phyloP scores from a whole-genome alignment of 2,113 vertebrate genomes.

The Sula dactylatra region DNA sequence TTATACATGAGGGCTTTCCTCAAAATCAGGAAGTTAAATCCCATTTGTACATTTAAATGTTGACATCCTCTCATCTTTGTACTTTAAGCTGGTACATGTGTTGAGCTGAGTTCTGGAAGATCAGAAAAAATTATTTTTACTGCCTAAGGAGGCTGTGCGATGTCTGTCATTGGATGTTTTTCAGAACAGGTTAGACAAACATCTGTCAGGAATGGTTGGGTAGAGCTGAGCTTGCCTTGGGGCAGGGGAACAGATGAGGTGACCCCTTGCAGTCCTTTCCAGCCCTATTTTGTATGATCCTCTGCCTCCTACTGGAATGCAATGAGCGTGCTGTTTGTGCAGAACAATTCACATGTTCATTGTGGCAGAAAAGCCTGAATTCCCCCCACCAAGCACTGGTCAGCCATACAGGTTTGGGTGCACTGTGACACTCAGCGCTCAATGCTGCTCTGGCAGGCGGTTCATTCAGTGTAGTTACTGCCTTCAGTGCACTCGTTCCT shows the following conservation, averaged over 20 bases:
- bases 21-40: not conserved
- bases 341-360: not conserved
- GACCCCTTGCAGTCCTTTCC: not conserved
- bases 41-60: not conserved
- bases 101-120: not conserved
- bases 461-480: not conserved
- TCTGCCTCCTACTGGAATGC: not conserved
- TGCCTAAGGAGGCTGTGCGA: not conserved
- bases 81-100: not conserved
- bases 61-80: not conserved
- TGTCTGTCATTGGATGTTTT: not conserved
- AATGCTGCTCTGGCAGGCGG: not conserved
- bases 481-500: not conserved
- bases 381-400: not conserved
- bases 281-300: not conserved
- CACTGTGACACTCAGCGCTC: accelerated
- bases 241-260: not conserved
- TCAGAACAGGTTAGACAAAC: not conserved
- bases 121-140: not conserved
- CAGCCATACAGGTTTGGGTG: accelerated
- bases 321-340: not conserved
- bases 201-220: not conserved
- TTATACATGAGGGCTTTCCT: not conserved
- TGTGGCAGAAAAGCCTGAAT: not conserved
- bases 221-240: not conserved